Percentiles rank a stretch among this genome's conserved stretches.
These are phyloP conservation scores for Anarsia innoxiella DNA, from an alignment of 2,888 invertebrate genomes.

Conservation along the genomic window DNA sequence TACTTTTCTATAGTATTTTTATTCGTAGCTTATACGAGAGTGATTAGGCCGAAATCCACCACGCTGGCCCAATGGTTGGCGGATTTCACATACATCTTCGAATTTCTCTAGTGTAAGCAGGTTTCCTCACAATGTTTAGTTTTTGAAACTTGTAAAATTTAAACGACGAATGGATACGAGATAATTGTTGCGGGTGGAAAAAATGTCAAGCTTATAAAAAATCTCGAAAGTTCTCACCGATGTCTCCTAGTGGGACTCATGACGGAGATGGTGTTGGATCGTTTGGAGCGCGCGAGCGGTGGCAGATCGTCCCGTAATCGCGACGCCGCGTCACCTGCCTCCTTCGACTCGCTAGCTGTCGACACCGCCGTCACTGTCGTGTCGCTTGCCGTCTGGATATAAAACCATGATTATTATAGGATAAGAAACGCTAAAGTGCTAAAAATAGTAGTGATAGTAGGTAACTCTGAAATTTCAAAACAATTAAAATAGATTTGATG, in stretches of 20 bases:
- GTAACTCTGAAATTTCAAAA: not conserved
- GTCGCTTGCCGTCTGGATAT: constrained; percentile 52
- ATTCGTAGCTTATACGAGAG: too few species aligned
- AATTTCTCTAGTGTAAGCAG: too few species aligned
- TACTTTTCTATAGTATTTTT: too few species aligned
- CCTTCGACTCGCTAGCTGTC: constrained; percentile 19
- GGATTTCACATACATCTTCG: too few species aligned
- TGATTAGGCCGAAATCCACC: too few species aligned
- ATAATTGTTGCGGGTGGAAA: too few species aligned
- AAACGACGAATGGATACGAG: too few species aligned
- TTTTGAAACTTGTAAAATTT: too few species aligned
- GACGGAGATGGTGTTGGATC: constrained; percentile 90
- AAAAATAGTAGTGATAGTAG: not conserved
- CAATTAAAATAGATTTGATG: too few species aligned
- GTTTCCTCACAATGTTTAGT: too few species aligned
- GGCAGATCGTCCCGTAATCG: constrained; percentile 62
- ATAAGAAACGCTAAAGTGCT: not conserved
- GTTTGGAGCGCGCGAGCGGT: constrained; percentile 70
- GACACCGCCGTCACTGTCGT: constrained; percentile 38
- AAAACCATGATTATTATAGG: not conserved
- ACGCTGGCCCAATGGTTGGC: too few species aligned
- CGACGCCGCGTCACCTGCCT: constrained; percentile 21
- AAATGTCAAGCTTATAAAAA: too few species aligned
- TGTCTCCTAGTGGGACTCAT: constrained; percentile 80
- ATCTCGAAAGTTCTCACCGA: constrained; percentile 27